phyloP scores from a whole-genome alignment of 2,113 vertebrate genomes.

The Strigops habroptila region DNA sequence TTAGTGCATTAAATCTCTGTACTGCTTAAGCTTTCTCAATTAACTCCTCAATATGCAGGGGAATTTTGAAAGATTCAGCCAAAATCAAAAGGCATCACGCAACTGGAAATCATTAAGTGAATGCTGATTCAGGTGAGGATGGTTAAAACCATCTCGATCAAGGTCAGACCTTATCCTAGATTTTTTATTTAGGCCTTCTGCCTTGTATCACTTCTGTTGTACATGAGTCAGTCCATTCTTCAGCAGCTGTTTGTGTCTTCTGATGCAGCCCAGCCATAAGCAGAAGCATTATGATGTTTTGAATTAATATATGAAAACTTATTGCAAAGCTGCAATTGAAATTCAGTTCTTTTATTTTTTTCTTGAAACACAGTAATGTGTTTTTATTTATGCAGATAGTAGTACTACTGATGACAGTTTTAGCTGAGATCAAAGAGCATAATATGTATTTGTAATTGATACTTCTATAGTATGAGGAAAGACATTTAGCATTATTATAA shows the following conservation, averaged over 20 bases:
- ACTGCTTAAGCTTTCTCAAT: neutral
- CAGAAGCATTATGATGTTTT: neutral
- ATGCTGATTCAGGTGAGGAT: neutral
- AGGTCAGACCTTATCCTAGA: neutral
- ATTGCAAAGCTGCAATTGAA: neutral
- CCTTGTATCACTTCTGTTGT: accelerated
- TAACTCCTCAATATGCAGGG: neutral
- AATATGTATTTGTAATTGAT: neutral
- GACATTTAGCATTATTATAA: neutral
- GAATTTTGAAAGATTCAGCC: neutral
- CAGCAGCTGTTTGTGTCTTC: neutral
- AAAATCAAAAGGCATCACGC: neutral
- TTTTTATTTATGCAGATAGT: neutral
- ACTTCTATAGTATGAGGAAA: neutral
- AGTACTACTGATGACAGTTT: neutral
- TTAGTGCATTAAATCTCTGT: neutral
- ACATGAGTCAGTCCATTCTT: neutral
- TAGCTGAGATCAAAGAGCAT: neutral
- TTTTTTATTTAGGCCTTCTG: neutral
- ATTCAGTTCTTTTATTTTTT: neutral
- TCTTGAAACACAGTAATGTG: neutral
- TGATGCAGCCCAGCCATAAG: neutral
- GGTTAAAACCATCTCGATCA: neutral
- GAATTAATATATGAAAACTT: neutral
- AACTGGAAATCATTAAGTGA: neutral